Evolutionary conservation across 2,888 invertebrate genomes (phyloP), one percentile per base, ranked within the genome.

Genomic region (Conchocele bisecta): DNA sequence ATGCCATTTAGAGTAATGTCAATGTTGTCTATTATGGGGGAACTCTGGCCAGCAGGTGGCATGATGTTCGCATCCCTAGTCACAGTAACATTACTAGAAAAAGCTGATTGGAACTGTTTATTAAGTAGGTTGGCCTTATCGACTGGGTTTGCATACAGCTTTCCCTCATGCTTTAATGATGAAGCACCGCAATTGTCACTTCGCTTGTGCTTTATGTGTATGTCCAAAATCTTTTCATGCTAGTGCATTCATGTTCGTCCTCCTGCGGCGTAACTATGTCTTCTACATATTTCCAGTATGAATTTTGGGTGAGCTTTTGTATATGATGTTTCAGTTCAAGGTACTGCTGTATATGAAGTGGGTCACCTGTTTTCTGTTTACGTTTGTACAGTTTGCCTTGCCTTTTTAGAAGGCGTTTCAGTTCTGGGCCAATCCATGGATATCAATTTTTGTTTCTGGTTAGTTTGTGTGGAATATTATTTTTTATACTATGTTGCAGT

Each of bases 371-470:
- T 48, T 65, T 66, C 31, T 60, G 60, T 44, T 31, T 59, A n/a
- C 26, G 54, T 28, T 51, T 59, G 33, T 69, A 68, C 15, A 50
- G 17, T 3, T 61, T 26, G 51, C 66, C 37, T 29, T 56, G 29
- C 26, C 20, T 65, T 48, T 56, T 53, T 11, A 64, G 58, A 3
- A 54, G 31, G 28, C 70, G 60, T 20, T 57, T 59, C 20, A 69
- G 58, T 33, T 67, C 56, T 17, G 7, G 17, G 15, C 58, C 35
- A 5, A 75, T 64, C 75, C 71, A 75, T 0, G 71, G 72, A n/a
- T 26, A 17, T 2, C 26, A 28, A 11, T 73, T 59, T 50, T 41
- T 76, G 6, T 31, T 11, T 50, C 57, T 72, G 0, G 60, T 57
- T 17, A n/a, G 29, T 51, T 59, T 61, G 31, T 63, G 63, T 11